A percentile compares a stretch with the other conserved stretches of the same genome.
phyloP scores from a whole-genome alignment of 23 tunicate genomes.

The Clavelina lepadiformis region DNA sequence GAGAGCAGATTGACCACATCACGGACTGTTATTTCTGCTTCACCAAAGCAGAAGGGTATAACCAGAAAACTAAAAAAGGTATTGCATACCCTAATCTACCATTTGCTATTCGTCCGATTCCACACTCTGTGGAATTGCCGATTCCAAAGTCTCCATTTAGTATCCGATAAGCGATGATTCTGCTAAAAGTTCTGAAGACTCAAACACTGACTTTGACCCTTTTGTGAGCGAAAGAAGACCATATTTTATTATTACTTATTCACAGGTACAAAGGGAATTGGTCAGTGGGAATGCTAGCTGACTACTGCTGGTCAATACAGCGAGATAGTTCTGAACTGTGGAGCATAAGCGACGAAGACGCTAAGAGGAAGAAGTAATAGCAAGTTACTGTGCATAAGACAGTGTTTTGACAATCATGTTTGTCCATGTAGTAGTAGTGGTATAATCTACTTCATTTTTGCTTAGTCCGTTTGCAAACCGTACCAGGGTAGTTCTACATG shows the following conservation, averaged over 20 bases:
- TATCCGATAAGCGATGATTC: constrained; percentile 10
- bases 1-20: constrained; percentile 24
- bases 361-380: constrained; percentile 2
- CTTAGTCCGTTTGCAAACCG: constrained; percentile 1
- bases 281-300: constrained; percentile 8
- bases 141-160: background rate
- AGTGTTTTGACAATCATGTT: constrained; percentile 12
- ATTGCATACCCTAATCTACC: constrained; percentile 11
- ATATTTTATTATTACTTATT: too few species aligned
- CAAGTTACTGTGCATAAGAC: constrained; percentile 9
- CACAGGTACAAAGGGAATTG: constrained; percentile 1
- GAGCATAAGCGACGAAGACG: constrained; percentile 8
- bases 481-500: background rate
- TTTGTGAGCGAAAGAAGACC: too few species aligned
- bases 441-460: background rate
- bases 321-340: constrained; percentile 1
- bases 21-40: constrained; percentile 25
- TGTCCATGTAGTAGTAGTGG: background rate
- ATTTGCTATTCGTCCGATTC: constrained; percentile 18
- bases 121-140: constrained; percentile 15
- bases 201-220: constrained; percentile 10
- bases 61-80: constrained; percentile 13
- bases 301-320: constrained; percentile 5
- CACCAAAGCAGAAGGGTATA: constrained; percentile 7
- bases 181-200: constrained; percentile 19